Percentiles rank a stretch among this genome's conserved stretches.
These are phyloP conservation scores for Podarcis siculus DNA, from an alignment of 2,797 vertebrate species.

Conservation along the genomic window DNA sequence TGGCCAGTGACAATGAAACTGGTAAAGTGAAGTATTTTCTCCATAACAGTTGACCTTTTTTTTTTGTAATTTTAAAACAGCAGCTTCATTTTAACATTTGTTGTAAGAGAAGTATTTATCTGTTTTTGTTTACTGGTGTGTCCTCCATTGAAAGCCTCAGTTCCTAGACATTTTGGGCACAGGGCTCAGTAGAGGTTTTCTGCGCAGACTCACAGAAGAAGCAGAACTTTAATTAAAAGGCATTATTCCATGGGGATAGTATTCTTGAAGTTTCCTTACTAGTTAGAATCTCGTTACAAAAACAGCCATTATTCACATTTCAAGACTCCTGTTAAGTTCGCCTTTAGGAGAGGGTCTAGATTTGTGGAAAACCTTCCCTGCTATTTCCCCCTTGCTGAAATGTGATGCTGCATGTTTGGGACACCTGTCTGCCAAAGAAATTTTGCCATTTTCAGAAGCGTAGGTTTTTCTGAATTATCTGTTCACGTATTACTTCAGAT, in stretches of 20 bases:
- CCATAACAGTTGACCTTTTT: slow-evolving; percentile 28
- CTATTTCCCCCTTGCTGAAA: not conserved
- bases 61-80: slow-evolving; percentile 50
- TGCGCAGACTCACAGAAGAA: not conserved
- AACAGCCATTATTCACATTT: not conserved
- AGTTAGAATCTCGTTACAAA: not conserved
- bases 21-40: slow-evolving; percentile 79
- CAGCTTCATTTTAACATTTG: slow-evolving; percentile 26
- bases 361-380: not conserved
- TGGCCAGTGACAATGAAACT: slow-evolving; percentile 83
- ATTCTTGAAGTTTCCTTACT: slow-evolving; percentile 29
- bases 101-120: not conserved
- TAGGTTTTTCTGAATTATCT: not conserved
- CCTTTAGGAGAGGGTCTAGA: too few species aligned
- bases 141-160: not conserved
- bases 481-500: not conserved
- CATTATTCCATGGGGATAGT: not conserved
- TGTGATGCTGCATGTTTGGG: not conserved
- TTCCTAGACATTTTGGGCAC: not conserved
- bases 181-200: not conserved
- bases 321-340: not conserved
- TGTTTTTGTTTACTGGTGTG: not conserved
- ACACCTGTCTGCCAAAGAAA: not conserved
- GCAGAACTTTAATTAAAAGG: slow-evolving; percentile 19
- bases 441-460: not conserved